Percentiles rank a stretch among this genome's conserved stretches.
Evolutionary conservation across 2,888 invertebrate species (phyloP).

Genomic region (Troglohyphantes excavatus): DNA sequence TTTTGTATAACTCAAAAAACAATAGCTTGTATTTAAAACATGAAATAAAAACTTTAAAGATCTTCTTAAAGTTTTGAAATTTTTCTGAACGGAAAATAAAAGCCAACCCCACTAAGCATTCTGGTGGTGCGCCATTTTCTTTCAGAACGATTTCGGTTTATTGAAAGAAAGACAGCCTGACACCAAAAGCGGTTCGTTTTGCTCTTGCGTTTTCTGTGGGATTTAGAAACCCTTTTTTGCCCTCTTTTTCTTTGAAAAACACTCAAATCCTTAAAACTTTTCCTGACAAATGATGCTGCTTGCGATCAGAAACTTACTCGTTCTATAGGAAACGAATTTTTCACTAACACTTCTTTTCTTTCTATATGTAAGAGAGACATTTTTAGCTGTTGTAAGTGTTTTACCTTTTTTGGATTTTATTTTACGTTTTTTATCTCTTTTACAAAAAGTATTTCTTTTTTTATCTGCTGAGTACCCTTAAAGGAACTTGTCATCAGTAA

Average conservation of each 20-base stretch:
- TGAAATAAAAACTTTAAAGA: too few species aligned
- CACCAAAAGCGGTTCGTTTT: conserved; percentile 31
- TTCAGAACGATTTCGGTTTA: neutral
- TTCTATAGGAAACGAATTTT: conserved; percentile 41
- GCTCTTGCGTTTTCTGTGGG: conserved; percentile 27
- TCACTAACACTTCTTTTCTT: conserved; percentile 19
- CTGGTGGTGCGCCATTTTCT: neutral
- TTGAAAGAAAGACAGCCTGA: conserved; percentile 13
- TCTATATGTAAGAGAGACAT: conserved; percentile 21
- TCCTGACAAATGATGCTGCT: conserved; percentile 62
- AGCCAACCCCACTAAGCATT: neutral
- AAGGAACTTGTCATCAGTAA: conserved; percentile 32
- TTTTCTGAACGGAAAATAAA: too few species aligned
- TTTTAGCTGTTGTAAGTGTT: conserved; percentile 44
- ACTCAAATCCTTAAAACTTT: conserved; percentile 62
- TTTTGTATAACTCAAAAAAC: too few species aligned
- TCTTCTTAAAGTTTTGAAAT: neutral
- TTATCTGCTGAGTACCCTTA: conserved; percentile 32
- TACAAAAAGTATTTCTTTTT: conserved; percentile 22
- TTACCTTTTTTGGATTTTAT: neutral
- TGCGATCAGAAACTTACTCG: conserved; percentile 48
- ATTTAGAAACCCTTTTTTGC: neutral
- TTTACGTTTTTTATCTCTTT: conserved; percentile 11
- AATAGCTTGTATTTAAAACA: too few species aligned
- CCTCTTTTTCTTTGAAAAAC: neutral